A percentile compares a stretch with the other conserved stretches of the same genome.
Evolutionary conservation across 1,140 invertebrate species (phyloP).

Genomic region (Papilio glaucus): DNA sequence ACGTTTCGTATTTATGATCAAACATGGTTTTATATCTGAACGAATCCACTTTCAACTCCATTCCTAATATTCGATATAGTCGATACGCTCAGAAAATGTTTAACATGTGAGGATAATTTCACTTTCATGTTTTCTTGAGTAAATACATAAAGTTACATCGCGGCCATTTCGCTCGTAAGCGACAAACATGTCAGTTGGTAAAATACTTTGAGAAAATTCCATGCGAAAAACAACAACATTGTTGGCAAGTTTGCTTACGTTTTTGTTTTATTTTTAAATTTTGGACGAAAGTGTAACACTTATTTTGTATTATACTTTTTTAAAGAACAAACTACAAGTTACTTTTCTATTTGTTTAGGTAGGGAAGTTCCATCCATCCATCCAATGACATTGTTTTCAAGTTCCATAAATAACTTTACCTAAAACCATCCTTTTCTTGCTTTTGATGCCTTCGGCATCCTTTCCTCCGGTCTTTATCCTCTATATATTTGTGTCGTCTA

Average conservation of each 20-base stretch:
- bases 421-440: too few relatives aligned
- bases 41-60: constrained; percentile 13
- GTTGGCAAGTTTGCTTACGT: constrained; percentile 31
- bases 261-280: constrained; percentile 1
- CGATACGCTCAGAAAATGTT: constrained; percentile 10
- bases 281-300: not conserved
- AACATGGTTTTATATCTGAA: constrained; percentile 10
- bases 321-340: not conserved
- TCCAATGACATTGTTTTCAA: not conserved
- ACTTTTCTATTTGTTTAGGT: too few relatives aligned
- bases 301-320: not conserved
- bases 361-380: not conserved
- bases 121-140: constrained; percentile 30
- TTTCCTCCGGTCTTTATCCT: too few relatives aligned
- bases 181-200: constrained; percentile 27
- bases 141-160: constrained; percentile 37
- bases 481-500: too few relatives aligned
- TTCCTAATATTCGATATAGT: constrained; percentile 19
- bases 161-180: constrained; percentile 31
- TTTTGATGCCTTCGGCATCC: too few relatives aligned
- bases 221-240: constrained; percentile 33
- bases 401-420: too few relatives aligned
- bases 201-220: constrained; percentile 27
- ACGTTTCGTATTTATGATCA: constrained; percentile 9
- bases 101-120: constrained; percentile 21